phyloP scores from a whole-genome alignment of 2,888 invertebrate species.

The Lydus trimaculatus region DNA sequence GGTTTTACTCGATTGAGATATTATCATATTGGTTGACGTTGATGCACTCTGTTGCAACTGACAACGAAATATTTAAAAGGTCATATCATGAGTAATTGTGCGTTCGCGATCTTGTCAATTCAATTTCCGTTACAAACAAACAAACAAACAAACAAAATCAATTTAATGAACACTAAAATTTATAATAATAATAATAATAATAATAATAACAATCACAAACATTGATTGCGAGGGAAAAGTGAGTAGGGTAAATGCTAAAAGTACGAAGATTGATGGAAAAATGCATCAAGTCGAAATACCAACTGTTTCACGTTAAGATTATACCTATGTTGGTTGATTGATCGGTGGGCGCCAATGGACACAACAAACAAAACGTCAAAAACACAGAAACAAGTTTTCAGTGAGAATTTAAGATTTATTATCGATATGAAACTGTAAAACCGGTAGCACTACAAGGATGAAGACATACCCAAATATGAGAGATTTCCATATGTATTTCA shows the following conservation, averaged over 20 bases:
- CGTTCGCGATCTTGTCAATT: slow-evolving; percentile 4
- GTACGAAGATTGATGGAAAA: not conserved
- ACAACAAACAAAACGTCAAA: not conserved
- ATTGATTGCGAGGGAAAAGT: not conserved
- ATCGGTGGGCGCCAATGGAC: slow-evolving; percentile 11
- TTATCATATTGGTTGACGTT: slow-evolving; percentile 45
- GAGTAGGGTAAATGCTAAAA: not conserved
- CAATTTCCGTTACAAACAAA: too few relatives aligned
- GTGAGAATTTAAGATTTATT: slow-evolving; percentile 3
- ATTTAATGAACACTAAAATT: not conserved
- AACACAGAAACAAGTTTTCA: slow-evolving; percentile 4
- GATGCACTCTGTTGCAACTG: slow-evolving; percentile 39
- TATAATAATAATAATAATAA: too few relatives aligned
- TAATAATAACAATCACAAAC: too few relatives aligned
- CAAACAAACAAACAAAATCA: too few relatives aligned
- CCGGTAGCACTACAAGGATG: not conserved
- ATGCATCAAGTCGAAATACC: slow-evolving; percentile 6
- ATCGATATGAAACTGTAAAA: not conserved
- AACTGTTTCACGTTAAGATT: not conserved
- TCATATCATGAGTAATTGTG: slow-evolving; percentile 28
- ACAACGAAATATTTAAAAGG: slow-evolving; percentile 35
- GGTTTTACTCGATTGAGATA: slow-evolving; percentile 49
- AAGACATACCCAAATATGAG: not conserved
- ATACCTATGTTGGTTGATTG: slow-evolving; percentile 3
- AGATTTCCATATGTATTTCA: not conserved